A percentile compares a stretch with the other conserved stretches of the same genome.
These are phyloP conservation scores for Philotrypesis tridentata DNA, from an alignment of 1,140 invertebrate species.

Conservation along the genomic window DNA sequence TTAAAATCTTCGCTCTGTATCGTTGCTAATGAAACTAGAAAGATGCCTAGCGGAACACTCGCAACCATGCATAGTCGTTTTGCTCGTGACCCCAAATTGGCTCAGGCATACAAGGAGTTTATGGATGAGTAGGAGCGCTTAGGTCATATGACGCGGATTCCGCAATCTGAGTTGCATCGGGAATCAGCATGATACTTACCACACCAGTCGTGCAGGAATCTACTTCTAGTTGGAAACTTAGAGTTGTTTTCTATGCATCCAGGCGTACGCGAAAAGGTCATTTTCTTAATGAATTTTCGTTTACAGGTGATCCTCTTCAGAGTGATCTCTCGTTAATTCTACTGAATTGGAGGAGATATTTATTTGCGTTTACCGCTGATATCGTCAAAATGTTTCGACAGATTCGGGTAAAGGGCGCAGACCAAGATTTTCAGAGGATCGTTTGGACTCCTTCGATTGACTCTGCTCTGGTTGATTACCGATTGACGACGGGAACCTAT, in stretches of 20 bases:
- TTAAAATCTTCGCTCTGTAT: neutral
- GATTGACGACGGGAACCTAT: slow-evolving; percentile 14
- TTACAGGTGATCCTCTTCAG: slow-evolving; percentile 7
- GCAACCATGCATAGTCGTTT: slow-evolving; percentile 44
- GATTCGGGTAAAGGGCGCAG: neutral
- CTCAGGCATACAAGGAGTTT: slow-evolving; percentile 52
- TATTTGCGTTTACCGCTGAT: slow-evolving; percentile 36
- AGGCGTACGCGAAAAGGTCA: neutral
- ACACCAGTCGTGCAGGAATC: slow-evolving; percentile 44
- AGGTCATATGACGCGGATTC: slow-evolving; percentile 53
- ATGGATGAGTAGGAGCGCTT: slow-evolving; percentile 54
- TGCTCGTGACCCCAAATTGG: slow-evolving; percentile 38
- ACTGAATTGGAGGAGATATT: slow-evolving; percentile 19
- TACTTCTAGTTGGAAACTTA: slow-evolving; percentile 25
- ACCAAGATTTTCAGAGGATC: slow-evolving; percentile 30
- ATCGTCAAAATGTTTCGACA: slow-evolving; percentile 56
- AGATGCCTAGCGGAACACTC: slow-evolving; percentile 14
- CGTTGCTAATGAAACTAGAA: neutral
- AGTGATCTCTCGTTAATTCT: slow-evolving; percentile 31
- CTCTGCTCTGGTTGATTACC: neutral
- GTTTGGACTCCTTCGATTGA: neutral
- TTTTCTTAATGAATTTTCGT: slow-evolving; percentile 32
- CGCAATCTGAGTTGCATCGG: neutral
- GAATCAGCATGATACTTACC: slow-evolving; percentile 41
- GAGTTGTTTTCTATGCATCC: slow-evolving; percentile 52